These are phyloP conservation scores for Calliopsis andreniformis DNA, from an alignment of 1,140 invertebrate species.

Conservation along the genomic window DNA sequence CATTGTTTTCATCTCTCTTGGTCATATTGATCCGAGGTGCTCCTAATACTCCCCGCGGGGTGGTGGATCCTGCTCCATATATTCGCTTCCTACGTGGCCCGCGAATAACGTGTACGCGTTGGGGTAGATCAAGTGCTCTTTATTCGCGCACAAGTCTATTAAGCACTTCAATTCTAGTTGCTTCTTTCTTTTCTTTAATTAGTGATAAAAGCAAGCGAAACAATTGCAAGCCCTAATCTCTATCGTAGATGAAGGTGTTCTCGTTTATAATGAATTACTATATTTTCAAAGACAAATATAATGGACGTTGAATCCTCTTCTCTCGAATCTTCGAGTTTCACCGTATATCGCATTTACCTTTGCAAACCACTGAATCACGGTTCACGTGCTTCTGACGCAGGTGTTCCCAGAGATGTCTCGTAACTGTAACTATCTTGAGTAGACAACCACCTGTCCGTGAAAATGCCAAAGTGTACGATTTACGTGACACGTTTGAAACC, in stretches of 20 bases:
- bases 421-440: background rate
- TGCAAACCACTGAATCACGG: background rate
- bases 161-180: background rate
- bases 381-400: background rate
- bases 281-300: too few species aligned
- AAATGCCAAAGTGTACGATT: constrained; percentile 59
- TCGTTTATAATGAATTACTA: too few species aligned
- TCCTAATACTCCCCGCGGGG: constrained; percentile 68
- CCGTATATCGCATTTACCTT: background rate
- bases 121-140: background rate
- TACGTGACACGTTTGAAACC: constrained; percentile 1
- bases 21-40: constrained; percentile 72
- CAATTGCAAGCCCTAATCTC: too few species aligned
- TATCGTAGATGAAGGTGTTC: too few species aligned
- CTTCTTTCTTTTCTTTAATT: too few species aligned
- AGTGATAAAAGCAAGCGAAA: too few species aligned
- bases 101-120: constrained; percentile 1
- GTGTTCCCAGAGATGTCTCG: background rate
- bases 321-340: background rate
- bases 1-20: constrained; percentile 63
- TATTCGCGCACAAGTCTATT: background rate
- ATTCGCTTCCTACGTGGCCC: constrained; percentile 31
- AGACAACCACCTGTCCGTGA: constrained; percentile 47
- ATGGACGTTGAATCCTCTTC: too few species aligned
- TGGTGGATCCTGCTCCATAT: constrained; percentile 64